Percentiles rank a stretch among this genome's conserved stretches.
These are phyloP conservation scores for Nilaparvata lugens DNA, from an alignment of 1,140 invertebrate species.

Conservation along the genomic window DNA sequence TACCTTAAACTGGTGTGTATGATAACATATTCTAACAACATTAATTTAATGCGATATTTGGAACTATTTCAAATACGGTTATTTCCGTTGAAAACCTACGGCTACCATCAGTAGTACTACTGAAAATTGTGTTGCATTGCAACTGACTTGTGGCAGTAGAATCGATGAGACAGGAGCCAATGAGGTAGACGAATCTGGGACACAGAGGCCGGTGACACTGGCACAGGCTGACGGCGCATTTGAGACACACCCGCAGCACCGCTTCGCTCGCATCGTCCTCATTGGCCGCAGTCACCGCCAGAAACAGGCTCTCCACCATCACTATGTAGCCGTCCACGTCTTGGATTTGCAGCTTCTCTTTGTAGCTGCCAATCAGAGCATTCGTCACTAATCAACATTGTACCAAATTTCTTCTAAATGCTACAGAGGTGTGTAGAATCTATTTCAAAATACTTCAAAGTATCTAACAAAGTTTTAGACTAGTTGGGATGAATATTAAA, in stretches of 20 bases:
- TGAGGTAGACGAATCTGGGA: slow-evolving; percentile 50
- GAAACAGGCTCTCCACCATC: slow-evolving; percentile 58
- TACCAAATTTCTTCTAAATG: too few relatives aligned
- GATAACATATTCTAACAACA: too few relatives aligned
- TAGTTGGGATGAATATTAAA: too few relatives aligned
- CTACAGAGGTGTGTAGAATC: too few relatives aligned
- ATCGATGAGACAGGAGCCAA: slow-evolving; percentile 28
- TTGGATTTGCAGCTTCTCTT: slow-evolving; percentile 49
- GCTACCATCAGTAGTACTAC: too few relatives aligned
- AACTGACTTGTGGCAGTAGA: slow-evolving; percentile 3
- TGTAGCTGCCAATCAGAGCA: too few relatives aligned
- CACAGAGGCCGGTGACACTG: slow-evolving; percentile 48
- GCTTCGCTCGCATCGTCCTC: slow-evolving; percentile 13
- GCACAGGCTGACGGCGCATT: slow-evolving; percentile 60
- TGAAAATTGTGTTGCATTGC: background rate
- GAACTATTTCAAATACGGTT: background rate
- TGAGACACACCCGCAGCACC: slow-evolving; percentile 47
- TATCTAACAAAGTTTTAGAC: too few relatives aligned
- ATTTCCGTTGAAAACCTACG: background rate
- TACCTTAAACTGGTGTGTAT: too few relatives aligned
- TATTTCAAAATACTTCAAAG: too few relatives aligned
- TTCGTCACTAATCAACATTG: too few relatives aligned
- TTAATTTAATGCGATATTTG: too few relatives aligned
- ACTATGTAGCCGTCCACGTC: slow-evolving; percentile 43
- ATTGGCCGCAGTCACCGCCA: slow-evolving; percentile 32